A percentile compares a stretch with the other conserved stretches of the same genome.
These are phyloP conservation scores for Scrobipalpa costella DNA, from an alignment of 2,888 invertebrate species.

Conservation along the genomic window DNA sequence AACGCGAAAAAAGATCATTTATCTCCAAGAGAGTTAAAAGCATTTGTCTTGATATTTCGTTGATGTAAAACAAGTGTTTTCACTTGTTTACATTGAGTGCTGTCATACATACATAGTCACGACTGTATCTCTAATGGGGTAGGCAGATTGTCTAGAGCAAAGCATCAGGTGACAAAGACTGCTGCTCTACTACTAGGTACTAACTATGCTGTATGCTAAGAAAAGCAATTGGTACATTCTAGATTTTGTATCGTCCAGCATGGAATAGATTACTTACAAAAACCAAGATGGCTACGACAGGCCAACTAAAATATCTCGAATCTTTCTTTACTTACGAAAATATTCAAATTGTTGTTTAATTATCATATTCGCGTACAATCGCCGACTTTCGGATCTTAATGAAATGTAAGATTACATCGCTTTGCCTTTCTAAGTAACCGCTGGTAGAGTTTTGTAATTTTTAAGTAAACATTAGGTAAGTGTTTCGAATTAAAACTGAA, in stretches of 20 bases:
- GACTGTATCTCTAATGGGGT: not conserved
- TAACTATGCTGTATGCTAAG: too few relatives aligned
- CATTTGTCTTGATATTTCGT: not conserved
- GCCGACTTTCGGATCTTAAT: slow-evolving; percentile 46
- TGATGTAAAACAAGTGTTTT: not conserved
- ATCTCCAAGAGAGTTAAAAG: slow-evolving; percentile 6
- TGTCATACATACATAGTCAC: not conserved
- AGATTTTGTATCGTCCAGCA: too few relatives aligned
- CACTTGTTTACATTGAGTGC: slow-evolving; percentile 9
- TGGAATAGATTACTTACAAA: not conserved
- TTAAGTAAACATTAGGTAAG: slow-evolving; percentile 12
- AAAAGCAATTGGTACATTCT: too few relatives aligned
- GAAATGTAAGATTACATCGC: slow-evolving; percentile 39
- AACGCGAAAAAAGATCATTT: not conserved
- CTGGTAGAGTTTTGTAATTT: slow-evolving; percentile 1
- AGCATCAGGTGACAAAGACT: too few relatives aligned
- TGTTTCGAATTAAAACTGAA: not conserved
- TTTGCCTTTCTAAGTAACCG: slow-evolving; percentile 20
- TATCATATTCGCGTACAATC: slow-evolving; percentile 48
- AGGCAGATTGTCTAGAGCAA: not conserved
- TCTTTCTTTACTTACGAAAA: slow-evolving; percentile 19
- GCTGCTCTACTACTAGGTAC: too few relatives aligned
- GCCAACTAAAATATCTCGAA: not conserved
- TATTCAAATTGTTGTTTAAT: slow-evolving; percentile 35
- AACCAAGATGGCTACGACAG: not conserved